These are phyloP conservation scores for Phalacrocorax pelagicus DNA, from an alignment of 2,113 vertebrate genomes.

Conservation along the genomic window DNA sequence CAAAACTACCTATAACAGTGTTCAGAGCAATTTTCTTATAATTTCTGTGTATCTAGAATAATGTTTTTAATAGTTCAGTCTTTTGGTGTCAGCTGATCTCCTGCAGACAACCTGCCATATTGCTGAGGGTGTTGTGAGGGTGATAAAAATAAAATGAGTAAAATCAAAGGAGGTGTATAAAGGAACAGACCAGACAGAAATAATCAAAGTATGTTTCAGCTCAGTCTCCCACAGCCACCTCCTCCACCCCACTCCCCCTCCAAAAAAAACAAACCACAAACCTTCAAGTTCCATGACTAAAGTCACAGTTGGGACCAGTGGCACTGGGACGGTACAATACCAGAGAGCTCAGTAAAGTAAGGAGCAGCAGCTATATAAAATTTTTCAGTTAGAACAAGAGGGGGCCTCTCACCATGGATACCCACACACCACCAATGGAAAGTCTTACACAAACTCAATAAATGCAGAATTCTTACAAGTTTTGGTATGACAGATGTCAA, in stretches of 20 bases:
- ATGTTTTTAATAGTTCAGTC: neutral
- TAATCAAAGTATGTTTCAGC: neutral
- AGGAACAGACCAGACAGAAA: neutral
- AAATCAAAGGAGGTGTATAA: neutral
- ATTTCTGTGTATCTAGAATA: neutral
- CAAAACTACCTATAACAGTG: neutral
- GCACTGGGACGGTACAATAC: neutral
- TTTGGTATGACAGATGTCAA: neutral
- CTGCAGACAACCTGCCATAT: neutral
- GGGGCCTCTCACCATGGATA: neutral
- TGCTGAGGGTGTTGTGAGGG: neutral
- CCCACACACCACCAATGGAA: neutral
- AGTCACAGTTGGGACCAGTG: neutral
- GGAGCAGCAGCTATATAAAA: neutral
- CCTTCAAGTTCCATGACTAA: neutral
- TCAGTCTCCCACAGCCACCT: too few species aligned
- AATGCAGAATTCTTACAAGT: neutral
- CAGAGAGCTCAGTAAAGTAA: neutral
- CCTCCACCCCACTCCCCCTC: rapidly evolving
- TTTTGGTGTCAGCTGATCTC: neutral
- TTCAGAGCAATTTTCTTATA: neutral
- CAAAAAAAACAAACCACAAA: neutral
- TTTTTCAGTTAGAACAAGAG: neutral
- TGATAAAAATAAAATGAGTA: neutral
- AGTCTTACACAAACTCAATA: neutral